A percentile compares a stretch with the other conserved stretches of the same genome.
Conservation (phyloP, 1,140 invertebrate species). For the Drosophila sp. region DNA sequence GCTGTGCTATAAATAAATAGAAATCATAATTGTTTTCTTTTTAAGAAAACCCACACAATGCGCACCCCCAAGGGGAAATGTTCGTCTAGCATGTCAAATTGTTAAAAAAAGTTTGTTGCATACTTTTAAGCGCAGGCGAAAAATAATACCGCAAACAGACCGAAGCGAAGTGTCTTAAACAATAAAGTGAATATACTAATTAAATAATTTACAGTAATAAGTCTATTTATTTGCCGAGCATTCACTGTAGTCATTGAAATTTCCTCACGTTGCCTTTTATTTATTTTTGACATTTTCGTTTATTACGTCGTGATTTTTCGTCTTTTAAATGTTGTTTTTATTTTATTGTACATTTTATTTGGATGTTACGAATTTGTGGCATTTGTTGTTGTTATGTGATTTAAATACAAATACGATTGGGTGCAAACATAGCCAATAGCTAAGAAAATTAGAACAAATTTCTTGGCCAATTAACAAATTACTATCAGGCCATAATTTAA, state of each 20-base stretch:
- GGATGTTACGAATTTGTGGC: slow-evolving; percentile 54
- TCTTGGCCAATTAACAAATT: slow-evolving; percentile 27
- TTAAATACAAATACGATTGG: slow-evolving; percentile 20
- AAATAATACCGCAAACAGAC: slow-evolving; percentile 16
- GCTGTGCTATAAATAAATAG: slow-evolving; percentile 14
- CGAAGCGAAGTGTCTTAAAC: slow-evolving; percentile 5
- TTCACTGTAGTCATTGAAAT: slow-evolving; percentile 16
- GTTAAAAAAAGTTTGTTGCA: too few relatives aligned
- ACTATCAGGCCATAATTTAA: slow-evolving; percentile 4
- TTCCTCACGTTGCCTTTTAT: slow-evolving; percentile 4
- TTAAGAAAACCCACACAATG: not conserved
- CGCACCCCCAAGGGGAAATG: slow-evolving; percentile 24
- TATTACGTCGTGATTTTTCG: slow-evolving; percentile 69
- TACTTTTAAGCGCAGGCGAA: slow-evolving; percentile 54
- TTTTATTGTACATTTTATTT: slow-evolving; percentile 56
- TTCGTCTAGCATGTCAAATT: slow-evolving; percentile 21
- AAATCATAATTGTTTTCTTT: slow-evolving; percentile 25
- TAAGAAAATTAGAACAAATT: slow-evolving; percentile 19
- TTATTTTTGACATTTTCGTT: slow-evolving; percentile 73
- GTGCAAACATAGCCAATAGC: slow-evolving; percentile 16
- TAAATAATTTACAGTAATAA: slow-evolving; percentile 2
- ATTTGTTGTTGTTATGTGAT: slow-evolving; percentile 34
- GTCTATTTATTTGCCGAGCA: not conserved
- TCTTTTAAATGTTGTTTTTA: slow-evolving; percentile 50
- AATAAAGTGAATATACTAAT: not conserved